Evolutionary conservation across 2,113 vertebrate genomes (phyloP).

Genomic region (Diadophis punctatus): DNA sequence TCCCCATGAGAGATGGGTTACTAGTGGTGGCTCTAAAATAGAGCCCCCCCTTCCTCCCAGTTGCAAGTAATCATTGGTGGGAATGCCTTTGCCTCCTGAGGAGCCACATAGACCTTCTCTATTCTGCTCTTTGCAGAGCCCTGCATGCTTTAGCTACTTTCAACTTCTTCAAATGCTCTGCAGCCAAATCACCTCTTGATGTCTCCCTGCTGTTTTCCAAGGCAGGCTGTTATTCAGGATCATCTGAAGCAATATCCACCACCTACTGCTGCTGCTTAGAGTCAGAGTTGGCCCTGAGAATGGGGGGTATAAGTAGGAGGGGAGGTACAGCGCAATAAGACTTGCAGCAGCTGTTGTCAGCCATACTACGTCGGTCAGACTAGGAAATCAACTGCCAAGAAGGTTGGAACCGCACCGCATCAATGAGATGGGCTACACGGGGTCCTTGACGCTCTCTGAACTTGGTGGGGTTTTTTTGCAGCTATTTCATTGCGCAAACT

Average conservation of each 20-base stretch:
- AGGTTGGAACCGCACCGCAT: not conserved
- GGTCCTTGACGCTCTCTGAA: not conserved
- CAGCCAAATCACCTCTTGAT: not conserved
- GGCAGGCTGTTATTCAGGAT: not conserved
- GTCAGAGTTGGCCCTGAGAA: not conserved
- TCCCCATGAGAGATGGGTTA: not conserved
- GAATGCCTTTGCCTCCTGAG: not conserved
- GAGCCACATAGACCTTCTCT: not conserved
- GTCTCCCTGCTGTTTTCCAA: not conserved
- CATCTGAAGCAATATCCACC: not conserved
- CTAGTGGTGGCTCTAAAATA: not conserved
- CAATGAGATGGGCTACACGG: not conserved
- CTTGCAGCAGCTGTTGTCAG: not conserved
- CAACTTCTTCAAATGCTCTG: not conserved
- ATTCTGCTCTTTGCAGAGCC: not conserved
- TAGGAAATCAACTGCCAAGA: not conserved
- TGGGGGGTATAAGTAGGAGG: not conserved
- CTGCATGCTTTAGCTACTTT: not conserved
- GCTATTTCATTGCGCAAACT: not conserved
- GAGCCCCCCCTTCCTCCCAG: not conserved
- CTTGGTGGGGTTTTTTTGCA: not conserved
- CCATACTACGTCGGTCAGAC: not conserved
- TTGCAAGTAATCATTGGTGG: not conserved
- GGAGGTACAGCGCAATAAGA: not conserved
- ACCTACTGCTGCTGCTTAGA: not conserved